Base-by-base conservation (phyloP, 2,113 vertebrate species). In the Ploceus nigricollis region DNA sequence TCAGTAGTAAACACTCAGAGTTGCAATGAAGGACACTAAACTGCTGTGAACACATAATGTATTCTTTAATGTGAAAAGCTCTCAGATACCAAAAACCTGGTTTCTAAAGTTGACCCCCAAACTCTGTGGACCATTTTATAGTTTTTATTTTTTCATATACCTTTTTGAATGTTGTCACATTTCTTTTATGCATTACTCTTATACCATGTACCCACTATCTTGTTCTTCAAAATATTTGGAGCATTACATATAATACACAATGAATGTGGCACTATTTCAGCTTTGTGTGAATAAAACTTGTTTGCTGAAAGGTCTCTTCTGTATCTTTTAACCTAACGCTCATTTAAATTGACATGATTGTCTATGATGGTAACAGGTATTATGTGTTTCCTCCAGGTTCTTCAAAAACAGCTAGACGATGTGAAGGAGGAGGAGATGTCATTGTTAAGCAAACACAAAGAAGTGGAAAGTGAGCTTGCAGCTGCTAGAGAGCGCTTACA, bases 381-480 rank as follows among this genome's bases (percentile, higher is more conserved):
- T 78, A 54, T 79, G 25, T 94, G 94, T 42, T 96, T 97, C 85
- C 87, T 84, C 82, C 96, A 99, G 99, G 98, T 99, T 87, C 98
- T 99, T 95, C 99, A 98, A 68, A 99, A 99, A 96, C 99, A 99
- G 96, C 98, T 99, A 96, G 99, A 99, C 37, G 99, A 99, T 90
- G 98, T 99, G 97, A 99, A 99, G 94, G 99, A 99, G 97, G 99
- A 99, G 93, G 99, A 99, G 10, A 98, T 99, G 97, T 99, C 99
- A n/a, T 97, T 99, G 94, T 95, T 99, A 94, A 99, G 98, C 98
- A 99, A 99, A 96, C 99, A 99, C 97, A 99, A 99, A 91, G 99
- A 99, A 94, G 98, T 99, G 7, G 99, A 99, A 97, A 99, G 98
- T 72, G 99, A 99, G 95, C 98, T 99, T 39, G 99, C 99, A 95